Percentiles rank a stretch among this genome's conserved stretches.
Conservation (phyloP, 1,140 invertebrate species). For the Centruroides sculpturatus region DNA sequence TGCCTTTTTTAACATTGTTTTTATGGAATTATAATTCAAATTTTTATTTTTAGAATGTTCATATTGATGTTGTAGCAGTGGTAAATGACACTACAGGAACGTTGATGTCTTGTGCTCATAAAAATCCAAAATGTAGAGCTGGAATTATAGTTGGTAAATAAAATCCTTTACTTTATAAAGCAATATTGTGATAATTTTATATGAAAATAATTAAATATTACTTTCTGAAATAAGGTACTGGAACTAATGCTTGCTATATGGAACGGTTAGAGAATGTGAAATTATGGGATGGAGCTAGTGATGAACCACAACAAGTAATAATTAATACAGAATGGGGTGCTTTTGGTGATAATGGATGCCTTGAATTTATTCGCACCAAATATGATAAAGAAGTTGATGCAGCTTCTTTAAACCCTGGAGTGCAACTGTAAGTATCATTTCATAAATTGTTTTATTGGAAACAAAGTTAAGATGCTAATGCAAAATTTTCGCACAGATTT, state of each 20-base stretch:
- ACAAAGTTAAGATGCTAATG: not conserved
- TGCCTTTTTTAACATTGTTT: not conserved
- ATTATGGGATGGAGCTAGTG: slow-evolving; percentile 14
- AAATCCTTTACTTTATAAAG: slow-evolving; percentile 34
- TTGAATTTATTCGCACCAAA: slow-evolving; percentile 26
- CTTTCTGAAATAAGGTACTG: slow-evolving; percentile 42
- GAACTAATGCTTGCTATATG: slow-evolving; percentile 93
- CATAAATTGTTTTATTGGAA: not conserved
- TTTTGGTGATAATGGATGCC: slow-evolving; percentile 27
- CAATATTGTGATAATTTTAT: not conserved
- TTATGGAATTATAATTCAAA: not conserved
- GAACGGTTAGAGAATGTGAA: slow-evolving; percentile 64
- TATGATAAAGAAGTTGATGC: slow-evolving; percentile 24
- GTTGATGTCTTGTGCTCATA: slow-evolving; percentile 91
- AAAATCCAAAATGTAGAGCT: slow-evolving; percentile 67
- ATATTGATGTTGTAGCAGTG: slow-evolving; percentile 80
- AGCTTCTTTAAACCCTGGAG: slow-evolving; percentile 23
- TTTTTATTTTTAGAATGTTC: slow-evolving; percentile 40
- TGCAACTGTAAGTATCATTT: slow-evolving; percentile 14
- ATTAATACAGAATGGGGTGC: slow-evolving; percentile 31
- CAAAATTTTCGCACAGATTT: slow-evolving; percentile 35
- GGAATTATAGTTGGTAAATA: slow-evolving; percentile 66
- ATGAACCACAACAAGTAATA: slow-evolving; percentile 24
- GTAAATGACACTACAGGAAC: slow-evolving; percentile 95
- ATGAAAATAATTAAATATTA: slow-evolving; percentile 5